Base-by-base conservation (phyloP, 2,113 vertebrate genomes). In the Thunnus maccoyii region DNA sequence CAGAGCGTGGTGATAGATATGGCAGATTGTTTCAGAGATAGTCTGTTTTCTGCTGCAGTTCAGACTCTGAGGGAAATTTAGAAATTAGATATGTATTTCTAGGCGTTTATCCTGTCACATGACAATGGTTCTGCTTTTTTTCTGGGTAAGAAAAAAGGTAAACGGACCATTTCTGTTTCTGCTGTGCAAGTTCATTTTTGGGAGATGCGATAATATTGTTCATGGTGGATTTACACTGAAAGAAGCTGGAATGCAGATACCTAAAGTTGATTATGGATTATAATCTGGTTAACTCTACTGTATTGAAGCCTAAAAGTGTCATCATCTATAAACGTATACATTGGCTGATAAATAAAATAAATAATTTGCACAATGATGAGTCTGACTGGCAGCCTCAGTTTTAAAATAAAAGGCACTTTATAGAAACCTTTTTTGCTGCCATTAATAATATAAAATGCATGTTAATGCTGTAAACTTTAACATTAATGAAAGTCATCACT, bases 21-120 rank as follows among this genome's bases (percentile, higher is more conserved):
- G 63, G 22, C 0, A 52, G 78, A 82, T 78, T 18, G 12, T 36
- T 41, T 62, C 46, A 30, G 47, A 80, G 69, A 86, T 80, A 13
- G 12, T 15, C 4, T 32, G 1, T 5, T 13, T 48, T 32, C 25
- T 65, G 44, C 27, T 27, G 51, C 15, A 2, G 20, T 27, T 27
- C 30, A 36, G 15, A 48, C 5, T 36, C 15, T 18, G 2, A 5
- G 65, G 55, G 63, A 78, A 78, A 76, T 50, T 25, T 0, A 0
- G 2, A 63, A 25, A 58, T 3, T 0, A 63, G 68, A 88, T 78
- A 72, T 65, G 20, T 7, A 32, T 30, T 30, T 46, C 36, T 32
- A 6, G 18, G 47, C 1, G 7, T 15, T 30, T 16, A 66, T 82
- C 50, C 22, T 60, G 41, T 89, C 55, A 67, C 22, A 13, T 74